Percentiles rank a stretch among this genome's conserved stretches.
phyloP scores from a whole-genome alignment of 92 coral and sea anemone genomes.

The Epizoanthus rinbou region DNA sequence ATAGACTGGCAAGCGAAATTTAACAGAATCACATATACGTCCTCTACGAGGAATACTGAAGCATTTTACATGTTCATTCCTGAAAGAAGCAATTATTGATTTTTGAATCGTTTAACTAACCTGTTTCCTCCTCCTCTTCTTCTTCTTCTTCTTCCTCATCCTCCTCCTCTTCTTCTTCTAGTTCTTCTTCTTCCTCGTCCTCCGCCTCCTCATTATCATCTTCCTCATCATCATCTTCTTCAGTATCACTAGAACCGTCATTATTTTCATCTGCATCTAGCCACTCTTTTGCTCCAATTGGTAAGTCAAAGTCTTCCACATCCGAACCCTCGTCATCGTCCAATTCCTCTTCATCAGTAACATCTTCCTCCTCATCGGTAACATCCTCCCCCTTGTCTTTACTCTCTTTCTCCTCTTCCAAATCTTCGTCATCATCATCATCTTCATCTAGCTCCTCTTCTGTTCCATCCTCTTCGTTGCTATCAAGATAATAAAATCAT shows the following conservation, averaged over 20 bases:
- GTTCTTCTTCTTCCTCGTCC: neutral
- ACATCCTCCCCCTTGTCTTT: neutral
- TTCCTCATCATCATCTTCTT: conserved; percentile 10
- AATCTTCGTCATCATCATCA: too few relatives aligned
- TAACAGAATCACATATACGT: too few relatives aligned
- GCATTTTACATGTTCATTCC: neutral
- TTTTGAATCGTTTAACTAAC: neutral
- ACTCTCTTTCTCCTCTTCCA: conserved; percentile 21
- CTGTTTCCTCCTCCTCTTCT: neutral
- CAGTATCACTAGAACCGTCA: neutral
- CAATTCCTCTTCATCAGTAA: conserved; percentile 8
- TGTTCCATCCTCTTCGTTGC: neutral
- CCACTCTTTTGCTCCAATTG: conserved; percentile 37
- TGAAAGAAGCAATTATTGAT: neutral
- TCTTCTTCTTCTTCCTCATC: neutral
- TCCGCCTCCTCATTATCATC: neutral
- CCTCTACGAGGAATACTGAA: neutral
- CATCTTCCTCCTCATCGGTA: neutral
- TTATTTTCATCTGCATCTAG: conserved; percentile 29
- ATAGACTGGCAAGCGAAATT: too few relatives aligned
- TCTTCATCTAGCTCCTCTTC: too few relatives aligned
- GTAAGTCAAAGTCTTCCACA: conserved; percentile 21
- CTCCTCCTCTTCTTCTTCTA: neutral
- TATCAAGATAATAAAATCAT: too few relatives aligned
- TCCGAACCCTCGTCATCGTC: conserved; percentile 34